These are phyloP conservation scores for Saxidomus purpurata DNA, from an alignment of 1,140 invertebrate genomes.

Conservation along the genomic window DNA sequence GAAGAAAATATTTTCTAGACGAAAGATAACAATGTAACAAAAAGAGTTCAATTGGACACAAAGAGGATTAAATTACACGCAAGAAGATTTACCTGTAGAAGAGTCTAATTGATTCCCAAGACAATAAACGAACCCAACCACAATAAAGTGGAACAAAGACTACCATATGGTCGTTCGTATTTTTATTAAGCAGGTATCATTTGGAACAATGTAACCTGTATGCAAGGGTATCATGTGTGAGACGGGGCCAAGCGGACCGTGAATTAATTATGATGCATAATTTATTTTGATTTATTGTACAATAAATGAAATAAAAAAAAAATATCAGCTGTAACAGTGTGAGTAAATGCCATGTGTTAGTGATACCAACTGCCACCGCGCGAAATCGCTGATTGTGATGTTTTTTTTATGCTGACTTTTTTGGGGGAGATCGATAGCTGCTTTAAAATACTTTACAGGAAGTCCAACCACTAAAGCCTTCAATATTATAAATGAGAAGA, in stretches of 20 bases:
- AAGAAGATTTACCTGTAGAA: slow-evolving; percentile 41
- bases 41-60: slow-evolving; percentile 25
- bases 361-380: no score
- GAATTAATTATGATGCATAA: background rate
- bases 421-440: no score
- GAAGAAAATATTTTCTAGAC: no score
- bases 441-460: no score
- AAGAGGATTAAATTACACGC: slow-evolving; percentile 33
- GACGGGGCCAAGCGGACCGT: no score
- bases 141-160: slow-evolving; percentile 26
- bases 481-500: no score
- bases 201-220: background rate
- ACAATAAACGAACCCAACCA: slow-evolving; percentile 1
- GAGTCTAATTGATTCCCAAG: slow-evolving; percentile 33
- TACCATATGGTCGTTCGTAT: slow-evolving; percentile 30
- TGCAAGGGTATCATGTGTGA: background rate
- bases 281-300: background rate
- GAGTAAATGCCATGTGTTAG: background rate
- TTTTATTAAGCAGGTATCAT: background rate
- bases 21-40: slow-evolving; percentile 9
- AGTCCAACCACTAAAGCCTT: no score
- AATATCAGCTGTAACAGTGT: no score
- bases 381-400: no score
- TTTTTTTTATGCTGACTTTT: no score
- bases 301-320: background rate